A percentile compares a stretch with the other conserved stretches of the same genome.
phyloP scores from a whole-genome alignment of 2,113 vertebrate genomes.

The Podarcis cretensis region DNA sequence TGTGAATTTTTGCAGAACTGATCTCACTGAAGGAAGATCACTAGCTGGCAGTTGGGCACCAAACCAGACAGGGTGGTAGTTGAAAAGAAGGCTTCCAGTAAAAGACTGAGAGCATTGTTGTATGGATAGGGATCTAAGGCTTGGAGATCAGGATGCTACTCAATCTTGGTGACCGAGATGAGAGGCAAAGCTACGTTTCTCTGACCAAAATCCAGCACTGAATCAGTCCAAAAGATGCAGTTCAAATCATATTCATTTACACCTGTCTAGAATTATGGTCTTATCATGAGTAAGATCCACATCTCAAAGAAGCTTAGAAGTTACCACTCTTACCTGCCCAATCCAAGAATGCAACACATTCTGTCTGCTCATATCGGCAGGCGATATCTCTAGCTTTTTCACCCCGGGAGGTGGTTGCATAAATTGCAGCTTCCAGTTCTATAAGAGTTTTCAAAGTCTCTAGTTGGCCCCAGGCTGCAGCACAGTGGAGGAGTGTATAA shows the following conservation, averaged over 20 bases:
- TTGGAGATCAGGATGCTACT: neutral
- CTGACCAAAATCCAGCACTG: neutral
- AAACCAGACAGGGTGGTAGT: neutral
- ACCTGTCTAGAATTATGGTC: neutral
- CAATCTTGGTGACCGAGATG: neutral
- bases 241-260: neutral
- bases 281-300: too few relatives aligned
- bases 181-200: neutral
- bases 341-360: conserved; percentile 76
- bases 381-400: conserved; percentile 80
- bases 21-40: neutral
- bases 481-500: conserved; percentile 80
- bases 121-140: neutral
- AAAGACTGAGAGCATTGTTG: neutral
- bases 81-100: neutral
- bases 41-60: neutral
- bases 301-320: neutral
- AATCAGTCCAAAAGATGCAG: neutral
- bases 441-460: conserved; percentile 79
- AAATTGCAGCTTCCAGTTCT: conserved; percentile 75
- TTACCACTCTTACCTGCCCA: conserved; percentile 72
- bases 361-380: conserved; percentile 70
- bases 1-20: neutral
- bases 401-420: conserved; percentile 71
- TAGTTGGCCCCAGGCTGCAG: conserved; percentile 83